Base-by-base conservation (phyloP, 1,140 invertebrate genomes). In the Nylanderia fulva region DNA sequence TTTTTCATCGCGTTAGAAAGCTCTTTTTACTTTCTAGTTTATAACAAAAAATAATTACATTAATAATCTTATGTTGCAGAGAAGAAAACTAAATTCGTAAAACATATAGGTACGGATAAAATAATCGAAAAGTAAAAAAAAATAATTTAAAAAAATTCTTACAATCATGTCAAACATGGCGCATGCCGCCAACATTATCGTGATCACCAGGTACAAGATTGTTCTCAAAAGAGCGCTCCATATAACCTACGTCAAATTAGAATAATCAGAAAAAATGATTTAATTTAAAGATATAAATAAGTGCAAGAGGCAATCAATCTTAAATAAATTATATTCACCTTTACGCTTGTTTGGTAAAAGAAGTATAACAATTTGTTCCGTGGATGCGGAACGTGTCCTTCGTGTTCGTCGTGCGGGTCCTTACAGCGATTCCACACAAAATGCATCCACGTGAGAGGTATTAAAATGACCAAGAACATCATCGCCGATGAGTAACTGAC, bases 101-200 rank as follows among this genome's bases (percentile, higher is more conserved):
- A 63, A 21, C 24, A 61, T 58, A n/a, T n/a, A n/a, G n/a, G n/a
- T n/a, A 4, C 42, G 4, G 18, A 42, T 29, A 8, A 52, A 48
- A 77, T 75, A 76, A 42, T 24, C 21, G 9, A 56, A 29, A 69
- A 66, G 6, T n/a, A 58, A 24, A 71, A 21, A n/a, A 0, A 24
- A 45, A 48, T 33, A 42, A 48, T 18, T 1, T 1, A 0, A 63
- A 8, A 64, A 64, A 33, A 6, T 5, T 42, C 93, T 94, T 93
- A 96, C 96, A 91, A 96, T 85, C 91, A 96, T 93, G 91, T 97
- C 97, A 39, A 97, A 95, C 69, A 97, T 95, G 4, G 97, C 96
- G 74, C 96, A 96, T 6, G 95, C 92, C 58, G 96, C 95, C 45
- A 97, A 94, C 72, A 96, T 95, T 11, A 95, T 84, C 60, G 96